phyloP scores from a whole-genome alignment of 30 jellyfish, hydroid and myxozoan genomes.

The Mastigias papua region DNA sequence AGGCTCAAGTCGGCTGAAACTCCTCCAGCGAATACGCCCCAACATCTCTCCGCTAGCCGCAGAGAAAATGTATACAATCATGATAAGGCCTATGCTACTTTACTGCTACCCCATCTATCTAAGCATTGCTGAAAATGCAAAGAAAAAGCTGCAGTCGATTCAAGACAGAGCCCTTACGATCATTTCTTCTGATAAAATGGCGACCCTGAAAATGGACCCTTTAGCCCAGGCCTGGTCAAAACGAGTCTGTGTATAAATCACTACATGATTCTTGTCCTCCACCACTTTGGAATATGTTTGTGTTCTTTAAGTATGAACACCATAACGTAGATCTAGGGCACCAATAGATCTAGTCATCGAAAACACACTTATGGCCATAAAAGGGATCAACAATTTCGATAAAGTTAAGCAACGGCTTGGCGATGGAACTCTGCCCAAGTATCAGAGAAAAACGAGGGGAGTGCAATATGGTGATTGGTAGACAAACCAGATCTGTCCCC shows the following conservation, averaged over 20 bases:
- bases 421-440: no score
- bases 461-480: no score
- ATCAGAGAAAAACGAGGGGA: no score
- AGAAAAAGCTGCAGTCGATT: slow-evolving; percentile 8
- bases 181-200: slow-evolving; percentile 8
- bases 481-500: no score
- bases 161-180: slow-evolving; percentile 33
- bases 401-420: no score
- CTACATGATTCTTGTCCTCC: slow-evolving; percentile 18
- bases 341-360: no score
- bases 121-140: slow-evolving; percentile 12
- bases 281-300: not conserved
- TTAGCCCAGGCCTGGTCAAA: slow-evolving; percentile 16
- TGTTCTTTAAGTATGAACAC: no score
- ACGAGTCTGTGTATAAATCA: slow-evolving; percentile 40
- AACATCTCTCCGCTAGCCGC: slow-evolving; percentile 32
- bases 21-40: slow-evolving; percentile 38
- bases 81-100: slow-evolving; percentile 34
- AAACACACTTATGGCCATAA: no score
- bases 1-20: no score
- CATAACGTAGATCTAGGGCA: no score
- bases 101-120: slow-evolving; percentile 35
- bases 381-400: no score
- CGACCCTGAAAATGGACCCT: slow-evolving; percentile 44
- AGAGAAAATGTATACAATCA: slow-evolving; percentile 33